Conservation (phyloP, 2,113 vertebrate genomes). For the Craseonycteris thonglongyai region DNA sequence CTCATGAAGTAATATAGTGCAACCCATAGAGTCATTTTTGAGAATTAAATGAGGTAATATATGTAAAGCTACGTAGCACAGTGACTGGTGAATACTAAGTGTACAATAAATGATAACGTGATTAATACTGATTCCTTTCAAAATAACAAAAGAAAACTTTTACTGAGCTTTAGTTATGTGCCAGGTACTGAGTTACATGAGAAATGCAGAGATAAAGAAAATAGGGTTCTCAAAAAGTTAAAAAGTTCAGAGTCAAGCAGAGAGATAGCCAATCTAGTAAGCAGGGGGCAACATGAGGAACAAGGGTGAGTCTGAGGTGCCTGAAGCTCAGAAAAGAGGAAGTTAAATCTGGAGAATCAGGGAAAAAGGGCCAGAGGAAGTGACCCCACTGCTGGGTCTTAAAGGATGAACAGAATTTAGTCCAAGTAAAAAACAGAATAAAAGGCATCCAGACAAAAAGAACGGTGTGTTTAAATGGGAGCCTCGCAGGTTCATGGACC, state of each 20-base stretch:
- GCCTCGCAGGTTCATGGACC: neutral
- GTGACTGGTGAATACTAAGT: neutral
- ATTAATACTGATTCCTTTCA: neutral
- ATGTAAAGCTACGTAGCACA: neutral
- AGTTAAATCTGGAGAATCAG: neutral
- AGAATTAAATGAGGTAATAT: neutral
- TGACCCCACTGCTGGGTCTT: neutral
- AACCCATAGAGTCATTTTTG: neutral
- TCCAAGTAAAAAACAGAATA: neutral
- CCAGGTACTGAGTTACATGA: neutral
- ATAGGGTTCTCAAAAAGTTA: neutral
- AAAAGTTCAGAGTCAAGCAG: neutral
- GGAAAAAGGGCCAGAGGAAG: neutral
- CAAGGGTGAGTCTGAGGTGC: neutral
- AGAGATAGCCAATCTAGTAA: neutral
- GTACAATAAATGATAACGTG: neutral
- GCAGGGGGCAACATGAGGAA: neutral
- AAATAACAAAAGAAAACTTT: too few species aligned
- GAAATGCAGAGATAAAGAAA: neutral
- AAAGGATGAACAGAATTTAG: neutral
- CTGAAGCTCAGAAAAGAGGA: neutral
- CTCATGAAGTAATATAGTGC: neutral
- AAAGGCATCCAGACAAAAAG: neutral
- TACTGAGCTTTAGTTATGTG: too few species aligned
- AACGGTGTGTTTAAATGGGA: neutral